A percentile compares a stretch with the other conserved stretches of the same genome.
Conservation (phyloP, 2,888 invertebrate species). For the Lycophotia porphyrea region DNA sequence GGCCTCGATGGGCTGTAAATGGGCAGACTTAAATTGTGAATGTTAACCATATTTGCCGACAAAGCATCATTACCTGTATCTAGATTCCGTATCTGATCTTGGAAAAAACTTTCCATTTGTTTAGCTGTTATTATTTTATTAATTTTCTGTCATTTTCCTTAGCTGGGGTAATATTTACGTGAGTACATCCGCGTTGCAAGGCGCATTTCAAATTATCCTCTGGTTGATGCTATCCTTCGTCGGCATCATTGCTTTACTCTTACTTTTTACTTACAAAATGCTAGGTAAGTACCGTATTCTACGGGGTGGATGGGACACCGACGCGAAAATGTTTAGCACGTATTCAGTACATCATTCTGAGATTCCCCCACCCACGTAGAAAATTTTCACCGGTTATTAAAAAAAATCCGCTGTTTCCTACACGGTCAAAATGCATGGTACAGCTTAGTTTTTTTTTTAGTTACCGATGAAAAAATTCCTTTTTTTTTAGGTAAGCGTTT, state of each 20-base stretch:
- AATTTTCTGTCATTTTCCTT: slow-evolving; percentile 29
- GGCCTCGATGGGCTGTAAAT: neutral
- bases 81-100: neutral
- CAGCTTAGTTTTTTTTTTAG: too few relatives aligned
- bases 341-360: too few relatives aligned
- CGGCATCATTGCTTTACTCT: slow-evolving; percentile 66
- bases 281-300: slow-evolving; percentile 67
- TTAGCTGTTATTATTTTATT: slow-evolving; percentile 4
- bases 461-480: too few relatives aligned
- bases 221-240: slow-evolving; percentile 66
- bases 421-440: too few relatives aligned
- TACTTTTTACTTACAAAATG: slow-evolving; percentile 69
- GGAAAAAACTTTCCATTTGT: neutral
- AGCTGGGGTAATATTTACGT: slow-evolving; percentile 77
- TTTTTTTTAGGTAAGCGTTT: too few relatives aligned
- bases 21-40: neutral
- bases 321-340: too few relatives aligned
- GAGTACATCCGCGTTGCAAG: slow-evolving; percentile 70
- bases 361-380: too few relatives aligned
- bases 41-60: neutral
- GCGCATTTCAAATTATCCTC: slow-evolving; percentile 65
- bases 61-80: neutral
- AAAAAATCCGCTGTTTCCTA: too few relatives aligned
- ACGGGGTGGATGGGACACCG: too few relatives aligned
- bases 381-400: too few relatives aligned